A percentile compares a stretch with the other conserved stretches of the same genome.
phyloP scores from a whole-genome alignment of 1,140 invertebrate species.

The Cherax quadricarinatus region DNA sequence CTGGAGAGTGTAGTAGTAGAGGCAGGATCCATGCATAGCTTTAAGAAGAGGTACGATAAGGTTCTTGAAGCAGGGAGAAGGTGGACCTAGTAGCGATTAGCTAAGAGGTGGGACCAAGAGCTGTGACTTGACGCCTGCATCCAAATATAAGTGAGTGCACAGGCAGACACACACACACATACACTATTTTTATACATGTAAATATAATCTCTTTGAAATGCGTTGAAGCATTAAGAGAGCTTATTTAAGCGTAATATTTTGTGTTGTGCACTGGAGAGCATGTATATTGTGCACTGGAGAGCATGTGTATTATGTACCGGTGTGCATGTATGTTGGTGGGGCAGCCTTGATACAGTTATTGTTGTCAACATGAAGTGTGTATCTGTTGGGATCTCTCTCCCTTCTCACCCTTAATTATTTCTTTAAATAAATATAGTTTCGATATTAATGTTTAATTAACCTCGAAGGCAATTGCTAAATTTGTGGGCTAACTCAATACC shows the following conservation, averaged over 20 bases:
- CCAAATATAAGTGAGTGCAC: not conserved
- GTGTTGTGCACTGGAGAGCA: not conserved
- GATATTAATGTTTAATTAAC: not conserved
- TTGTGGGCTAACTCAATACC: too few relatives aligned
- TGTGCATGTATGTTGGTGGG: too few relatives aligned
- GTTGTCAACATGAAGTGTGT: not conserved
- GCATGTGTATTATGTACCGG: not conserved
- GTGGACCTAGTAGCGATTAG: too few relatives aligned
- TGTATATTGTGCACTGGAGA: not conserved
- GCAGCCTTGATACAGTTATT: not conserved
- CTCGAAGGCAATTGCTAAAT: too few relatives aligned
- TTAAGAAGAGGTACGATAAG: too few relatives aligned
- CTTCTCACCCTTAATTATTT: not conserved
- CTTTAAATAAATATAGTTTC: slow-evolving; percentile 13
- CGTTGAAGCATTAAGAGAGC: not conserved
- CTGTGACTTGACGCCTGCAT: too few relatives aligned
- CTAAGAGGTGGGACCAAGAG: too few relatives aligned
- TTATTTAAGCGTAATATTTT: not conserved
- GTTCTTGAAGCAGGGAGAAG: too few relatives aligned
- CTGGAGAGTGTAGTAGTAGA: too few relatives aligned
- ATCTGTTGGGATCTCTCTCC: not conserved
- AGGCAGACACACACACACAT: slow-evolving; percentile 28
- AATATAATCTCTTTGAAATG: not conserved
- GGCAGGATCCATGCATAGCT: too few relatives aligned
- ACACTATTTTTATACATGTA: not conserved